phyloP scores from a whole-genome alignment of 2,888 invertebrate genomes.

The Drosophila colorata region DNA sequence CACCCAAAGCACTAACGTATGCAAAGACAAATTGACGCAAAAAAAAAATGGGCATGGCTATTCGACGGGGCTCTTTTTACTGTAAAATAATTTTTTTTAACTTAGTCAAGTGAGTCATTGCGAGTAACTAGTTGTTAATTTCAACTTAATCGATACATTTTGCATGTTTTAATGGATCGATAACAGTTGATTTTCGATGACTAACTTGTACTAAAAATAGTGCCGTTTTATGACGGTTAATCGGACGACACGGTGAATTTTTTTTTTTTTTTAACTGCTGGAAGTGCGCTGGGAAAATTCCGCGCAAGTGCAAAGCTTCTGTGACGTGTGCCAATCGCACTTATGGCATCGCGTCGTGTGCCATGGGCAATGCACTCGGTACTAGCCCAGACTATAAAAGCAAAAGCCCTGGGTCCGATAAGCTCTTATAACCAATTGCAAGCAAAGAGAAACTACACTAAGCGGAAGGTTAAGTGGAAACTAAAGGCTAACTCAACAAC shows the following conservation, averaged over 20 bases:
- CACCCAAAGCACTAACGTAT: not conserved
- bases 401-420: not conserved
- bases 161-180: conserved; percentile 38
- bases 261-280: conserved; percentile 36
- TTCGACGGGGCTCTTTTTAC: not conserved
- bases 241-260: conserved; percentile 52
- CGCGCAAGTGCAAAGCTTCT: conserved; percentile 19
- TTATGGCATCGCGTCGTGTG: conserved; percentile 51
- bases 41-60: not conserved
- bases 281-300: conserved; percentile 61
- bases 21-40: not conserved
- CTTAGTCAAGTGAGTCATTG: conserved; percentile 28
- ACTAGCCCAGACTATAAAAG: conserved; percentile 57
- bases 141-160: conserved; percentile 26
- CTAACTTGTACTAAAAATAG: conserved; percentile 54
- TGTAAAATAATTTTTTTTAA: not conserved
- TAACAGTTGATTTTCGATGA: conserved; percentile 15
- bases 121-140: not conserved
- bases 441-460: conserved; percentile 25
- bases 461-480: not conserved
- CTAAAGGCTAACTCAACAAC: not conserved
- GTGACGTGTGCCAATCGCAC: conserved; percentile 32
- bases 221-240: conserved; percentile 28
- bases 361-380: conserved; percentile 44
- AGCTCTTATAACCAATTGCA: conserved; percentile 33